Evolutionary conservation across 1,140 invertebrate species (phyloP), one percentile per base, ranked within the genome.

Genomic region (Ctenoplectra terminalis): DNA sequence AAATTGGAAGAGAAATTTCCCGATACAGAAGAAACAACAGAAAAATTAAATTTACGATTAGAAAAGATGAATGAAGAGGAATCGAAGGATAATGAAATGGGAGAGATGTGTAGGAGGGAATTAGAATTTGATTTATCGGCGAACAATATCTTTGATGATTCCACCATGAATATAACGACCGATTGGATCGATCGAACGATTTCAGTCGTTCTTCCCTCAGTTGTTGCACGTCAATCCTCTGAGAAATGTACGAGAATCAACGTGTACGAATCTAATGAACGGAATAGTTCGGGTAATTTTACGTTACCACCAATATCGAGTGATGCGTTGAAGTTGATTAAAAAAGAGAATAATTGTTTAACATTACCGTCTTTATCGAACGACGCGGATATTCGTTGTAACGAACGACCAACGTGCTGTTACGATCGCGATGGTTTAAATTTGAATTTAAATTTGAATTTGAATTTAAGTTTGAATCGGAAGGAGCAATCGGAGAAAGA

Each of bases 221-320:
- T 93, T 7, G 87, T 88, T 1, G 89, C 92, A 0, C 91, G 89
- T 58, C 88, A 89, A 4, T 70, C 83, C 0, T 92, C 88, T 0
- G 74, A 64, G 1, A 87, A 52, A 72, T 85, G 64, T 56, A 58
- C 72, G 1, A 88, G 66, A 48, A 90, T 67, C 40, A 86, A 85
- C 13, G 63, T 69, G 4, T 11, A 31, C 0, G 61, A 67, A 23
- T 46, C 11, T 5, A 13, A 52, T 7, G 69, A 54, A 6, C 0
- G 81, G 80, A 87, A 81, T 29, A 83, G 82, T 17, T 71, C 82
- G 0, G 86, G 87, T 48, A 81, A 82, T 75, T 75, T 94, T 2
- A 88, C 88, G 1, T 60, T 94, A 15, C 93, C 93, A 1, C 83
- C 90, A 0, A 94, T 94, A 17, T 92, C 92, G 13, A 90, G 90